Evolutionary conservation across 2,797 vertebrate species (phyloP).

Genomic region (Crenuchus spilurus): DNA sequence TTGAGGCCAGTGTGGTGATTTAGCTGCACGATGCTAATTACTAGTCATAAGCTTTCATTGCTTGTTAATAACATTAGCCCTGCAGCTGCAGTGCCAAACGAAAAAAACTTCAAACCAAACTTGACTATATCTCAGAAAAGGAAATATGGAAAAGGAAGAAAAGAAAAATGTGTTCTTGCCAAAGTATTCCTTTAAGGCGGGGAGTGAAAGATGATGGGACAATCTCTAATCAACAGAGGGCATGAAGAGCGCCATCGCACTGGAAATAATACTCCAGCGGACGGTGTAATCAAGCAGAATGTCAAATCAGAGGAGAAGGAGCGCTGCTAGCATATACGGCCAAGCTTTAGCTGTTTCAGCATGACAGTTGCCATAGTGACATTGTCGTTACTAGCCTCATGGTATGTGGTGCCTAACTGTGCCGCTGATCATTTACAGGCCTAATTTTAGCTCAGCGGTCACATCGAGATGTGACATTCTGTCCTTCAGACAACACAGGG

Average conservation of each 20-base stretch:
- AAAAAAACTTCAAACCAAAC: too few relatives aligned
- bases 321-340: constrained; percentile 58
- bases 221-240: constrained; percentile 25
- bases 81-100: too few relatives aligned
- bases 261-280: constrained; percentile 60
- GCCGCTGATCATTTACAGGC: constrained; percentile 62
- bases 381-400: constrained; percentile 65
- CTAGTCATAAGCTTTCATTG: too few relatives aligned
- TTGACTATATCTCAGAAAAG: too few relatives aligned
- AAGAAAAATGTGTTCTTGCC: too few relatives aligned
- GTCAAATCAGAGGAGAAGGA: constrained; percentile 54
- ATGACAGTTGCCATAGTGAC: constrained; percentile 78
- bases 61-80: too few relatives aligned
- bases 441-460: constrained; percentile 68
- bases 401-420: constrained; percentile 66
- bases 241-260: constrained; percentile 50
- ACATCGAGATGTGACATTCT: constrained; percentile 56
- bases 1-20: too few relatives aligned
- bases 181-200: background rate
- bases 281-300: constrained; percentile 66
- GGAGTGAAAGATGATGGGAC: background rate
- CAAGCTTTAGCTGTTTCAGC: constrained; percentile 57
- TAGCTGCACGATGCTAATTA: too few relatives aligned
- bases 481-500: constrained; percentile 42
- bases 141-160: too few relatives aligned